Percentiles rank a stretch among this genome's conserved stretches.
Conservation (phyloP, 2,797 vertebrate genomes). For the Hydrophis major region DNA sequence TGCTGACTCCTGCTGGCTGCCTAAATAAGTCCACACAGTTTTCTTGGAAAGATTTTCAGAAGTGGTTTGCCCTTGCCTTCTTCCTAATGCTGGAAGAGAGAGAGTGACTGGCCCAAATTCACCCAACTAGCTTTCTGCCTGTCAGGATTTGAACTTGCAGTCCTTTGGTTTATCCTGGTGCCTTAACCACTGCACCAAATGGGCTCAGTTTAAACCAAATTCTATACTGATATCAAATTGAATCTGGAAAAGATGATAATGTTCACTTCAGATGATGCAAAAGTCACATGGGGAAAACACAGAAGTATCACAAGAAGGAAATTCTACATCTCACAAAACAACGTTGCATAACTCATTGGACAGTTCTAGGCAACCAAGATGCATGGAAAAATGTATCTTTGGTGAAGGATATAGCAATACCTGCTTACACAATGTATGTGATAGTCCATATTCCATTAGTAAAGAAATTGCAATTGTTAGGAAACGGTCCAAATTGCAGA, state of each 20-base stretch:
- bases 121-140: neutral
- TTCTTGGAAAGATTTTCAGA: neutral
- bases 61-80: neutral
- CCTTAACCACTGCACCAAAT: neutral
- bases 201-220: neutral
- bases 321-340: neutral
- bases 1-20: neutral
- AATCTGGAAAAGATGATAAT: neutral
- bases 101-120: neutral
- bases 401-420: neutral
- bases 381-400: neutral
- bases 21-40: neutral
- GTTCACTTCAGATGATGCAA: neutral
- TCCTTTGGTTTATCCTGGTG: neutral
- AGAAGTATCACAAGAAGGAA: neutral
- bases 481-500: neutral
- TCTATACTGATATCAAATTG: neutral
- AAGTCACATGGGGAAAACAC: neutral
- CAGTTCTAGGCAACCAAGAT: neutral
- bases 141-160: neutral
- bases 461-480: neutral
- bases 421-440: neutral
- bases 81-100: neutral
- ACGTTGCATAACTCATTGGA: neutral
- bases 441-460: neutral